Percentiles rank a stretch among this genome's conserved stretches.
Evolutionary conservation across 2,113 vertebrate genomes (phyloP).

Genomic region (Barbus barbus): DNA sequence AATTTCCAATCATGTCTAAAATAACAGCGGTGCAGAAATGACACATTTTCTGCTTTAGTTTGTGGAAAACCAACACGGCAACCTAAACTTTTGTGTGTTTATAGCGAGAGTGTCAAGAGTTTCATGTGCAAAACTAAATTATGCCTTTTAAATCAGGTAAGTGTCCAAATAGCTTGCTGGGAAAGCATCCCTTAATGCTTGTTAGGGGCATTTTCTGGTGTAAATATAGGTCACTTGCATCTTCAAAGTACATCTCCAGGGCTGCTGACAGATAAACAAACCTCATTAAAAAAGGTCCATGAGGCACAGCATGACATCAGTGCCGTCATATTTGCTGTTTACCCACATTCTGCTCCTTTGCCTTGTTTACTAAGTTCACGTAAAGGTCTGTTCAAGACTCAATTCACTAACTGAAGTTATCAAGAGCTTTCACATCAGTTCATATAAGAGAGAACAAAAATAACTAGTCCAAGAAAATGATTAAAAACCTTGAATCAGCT

Average conservation of each 20-base stretch:
- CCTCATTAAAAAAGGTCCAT: conserved; percentile 49
- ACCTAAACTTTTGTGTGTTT: neutral
- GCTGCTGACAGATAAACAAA: conserved; percentile 48
- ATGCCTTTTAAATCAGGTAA: conserved; percentile 50
- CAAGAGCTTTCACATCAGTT: neutral
- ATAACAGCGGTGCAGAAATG: neutral
- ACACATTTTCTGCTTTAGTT: neutral
- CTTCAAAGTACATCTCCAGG: conserved; percentile 55
- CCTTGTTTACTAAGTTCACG: neutral
- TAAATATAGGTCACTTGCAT: conserved; percentile 52
- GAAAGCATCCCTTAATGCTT: conserved; percentile 45
- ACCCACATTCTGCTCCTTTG: neutral
- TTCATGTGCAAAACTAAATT: conserved; percentile 40
- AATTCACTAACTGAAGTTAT: neutral
- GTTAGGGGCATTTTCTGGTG: conserved; percentile 53
- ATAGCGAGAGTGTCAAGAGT: conserved; percentile 20
- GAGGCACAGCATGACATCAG: neutral
- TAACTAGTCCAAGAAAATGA: neutral
- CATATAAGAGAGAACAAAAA: neutral
- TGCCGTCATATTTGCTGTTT: neutral
- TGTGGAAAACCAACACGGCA: neutral
- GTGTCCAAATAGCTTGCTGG: conserved; percentile 31
- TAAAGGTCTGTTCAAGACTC: neutral
- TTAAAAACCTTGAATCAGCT: neutral
- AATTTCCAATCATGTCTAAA: neutral